These are phyloP conservation scores for Peromyscus nudipes DNA, from an alignment of 2,797 vertebrate species.

Conservation along the genomic window DNA sequence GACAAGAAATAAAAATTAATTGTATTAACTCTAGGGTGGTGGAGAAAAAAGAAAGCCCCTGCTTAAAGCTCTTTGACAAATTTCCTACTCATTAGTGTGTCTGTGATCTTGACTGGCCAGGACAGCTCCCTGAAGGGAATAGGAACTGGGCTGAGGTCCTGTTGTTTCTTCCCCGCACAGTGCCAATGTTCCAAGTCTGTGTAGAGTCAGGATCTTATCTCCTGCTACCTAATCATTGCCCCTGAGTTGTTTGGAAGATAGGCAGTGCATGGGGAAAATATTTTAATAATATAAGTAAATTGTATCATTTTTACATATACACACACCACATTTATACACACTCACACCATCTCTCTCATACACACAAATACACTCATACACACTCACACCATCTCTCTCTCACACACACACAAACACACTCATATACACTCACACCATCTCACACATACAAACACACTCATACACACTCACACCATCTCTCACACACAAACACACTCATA, in stretches of 20 bases:
- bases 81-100: neutral
- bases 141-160: neutral
- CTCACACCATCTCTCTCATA: neutral
- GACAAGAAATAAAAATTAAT: neutral
- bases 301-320: neutral
- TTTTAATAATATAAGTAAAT: conserved; percentile 18
- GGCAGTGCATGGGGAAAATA: neutral
- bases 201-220: neutral
- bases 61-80: neutral
- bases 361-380: neutral
- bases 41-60: neutral
- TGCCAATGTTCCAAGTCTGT: neutral
- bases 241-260: neutral
- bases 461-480: neutral
- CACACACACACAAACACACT: neutral
- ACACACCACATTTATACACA: neutral
- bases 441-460: too few relatives aligned
- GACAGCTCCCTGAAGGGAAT: neutral
- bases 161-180: neutral
- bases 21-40: neutral
- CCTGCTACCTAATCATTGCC: neutral
- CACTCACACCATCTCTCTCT: neutral
- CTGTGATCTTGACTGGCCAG: neutral
- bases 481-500: neutral
- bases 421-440: neutral